Percentiles rank a stretch among this genome's conserved stretches.
These are phyloP conservation scores for Apamea crenata DNA, from an alignment of 2,888 invertebrate genomes.

Conservation along the genomic window DNA sequence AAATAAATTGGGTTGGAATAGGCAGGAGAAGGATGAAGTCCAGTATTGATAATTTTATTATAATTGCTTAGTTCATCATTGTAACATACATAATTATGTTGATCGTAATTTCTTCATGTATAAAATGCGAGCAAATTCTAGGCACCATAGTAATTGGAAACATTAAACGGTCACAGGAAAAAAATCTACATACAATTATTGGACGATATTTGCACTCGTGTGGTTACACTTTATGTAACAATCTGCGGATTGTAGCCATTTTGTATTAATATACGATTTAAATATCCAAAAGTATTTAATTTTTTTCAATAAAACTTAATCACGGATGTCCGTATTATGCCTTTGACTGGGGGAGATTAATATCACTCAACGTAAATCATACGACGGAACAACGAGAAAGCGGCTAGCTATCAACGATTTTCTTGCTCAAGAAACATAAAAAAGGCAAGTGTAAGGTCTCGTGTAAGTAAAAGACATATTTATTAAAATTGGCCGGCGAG, in stretches of 20 bases:
- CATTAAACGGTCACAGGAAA: constrained; percentile 14
- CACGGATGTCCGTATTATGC: neutral
- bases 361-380: neutral
- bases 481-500: neutral
- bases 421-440: no score
- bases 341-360: neutral
- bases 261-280: constrained; percentile 63
- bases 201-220: neutral
- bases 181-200: constrained; percentile 11
- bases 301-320: constrained; percentile 8
- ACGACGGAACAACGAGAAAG: neutral
- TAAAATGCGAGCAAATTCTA: constrained; percentile 8
- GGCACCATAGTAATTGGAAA: constrained; percentile 7
- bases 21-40: neutral
- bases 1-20: neutral
- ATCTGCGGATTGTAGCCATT: constrained; percentile 56
- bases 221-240: constrained; percentile 54
- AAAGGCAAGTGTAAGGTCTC: no score
- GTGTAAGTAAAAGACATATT: no score
- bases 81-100: constrained; percentile 1
- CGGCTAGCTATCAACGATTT: neutral
- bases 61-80: neutral
- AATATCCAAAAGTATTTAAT: constrained; percentile 33
- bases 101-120: constrained; percentile 1
- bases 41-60: constrained; percentile 6